Evolutionary conservation across 1,140 invertebrate species (phyloP), one percentile per base, ranked within the genome.

Genomic region (Psilanteris sp.): DNA sequence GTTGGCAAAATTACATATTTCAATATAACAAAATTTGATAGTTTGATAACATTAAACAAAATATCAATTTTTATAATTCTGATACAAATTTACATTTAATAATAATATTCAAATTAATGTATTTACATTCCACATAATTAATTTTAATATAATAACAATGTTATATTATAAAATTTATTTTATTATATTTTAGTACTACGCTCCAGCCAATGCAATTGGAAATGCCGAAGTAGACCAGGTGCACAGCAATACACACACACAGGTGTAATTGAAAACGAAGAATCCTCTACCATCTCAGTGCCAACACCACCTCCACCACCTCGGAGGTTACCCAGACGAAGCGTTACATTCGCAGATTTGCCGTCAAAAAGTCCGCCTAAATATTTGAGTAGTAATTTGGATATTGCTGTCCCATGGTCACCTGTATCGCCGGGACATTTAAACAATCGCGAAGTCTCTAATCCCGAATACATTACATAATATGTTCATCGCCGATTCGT

Each of bases 161-260:
- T n/a, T n/a, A n/a, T n/a, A n/a, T n/a, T n/a, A n/a, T n/a, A n/a
- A n/a, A n/a, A n/a, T n/a, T n/a, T n/a, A n/a, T n/a, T n/a, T n/a
- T n/a, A n/a, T n/a, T n/a, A n/a, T n/a, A n/a, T 76, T 91, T 59
- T 91, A 95, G 93, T 95, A 95, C 81, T 95, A 94, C 89, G 92
- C 93, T 29, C 92, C 93, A 48, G 92, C 92, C 57, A 93, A 92
- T 86, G 92, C 94, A 79, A 92, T 93, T 80, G 91, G 89, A 75
- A 90, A 86, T 82, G 90, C 88, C 73, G 91, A 94, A 85, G 91
- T 91, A 87, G 92, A 93, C 77, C 89, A 92, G 67, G 88, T 94
- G 32, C 93, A 94, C 87, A 93, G 92, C 87, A 94, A 94, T 87
- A 92, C 92, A 13, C 94, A 95, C 85, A 93, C 92, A 46, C 93